phyloP scores from a whole-genome alignment of 2,113 vertebrate species.

The Rallus limicola region DNA sequence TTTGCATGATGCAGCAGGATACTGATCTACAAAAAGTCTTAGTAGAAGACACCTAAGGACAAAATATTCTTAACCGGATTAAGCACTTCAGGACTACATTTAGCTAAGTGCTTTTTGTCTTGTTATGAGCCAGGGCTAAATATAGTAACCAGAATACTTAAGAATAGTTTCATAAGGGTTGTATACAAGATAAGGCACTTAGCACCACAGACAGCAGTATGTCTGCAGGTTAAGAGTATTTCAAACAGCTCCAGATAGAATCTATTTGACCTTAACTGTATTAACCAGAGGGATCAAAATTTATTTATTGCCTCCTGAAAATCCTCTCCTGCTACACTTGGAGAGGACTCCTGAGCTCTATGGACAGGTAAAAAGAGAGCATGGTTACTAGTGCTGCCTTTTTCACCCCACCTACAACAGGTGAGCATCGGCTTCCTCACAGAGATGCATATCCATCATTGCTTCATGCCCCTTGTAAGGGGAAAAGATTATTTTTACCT shows the following conservation, averaged over 20 bases:
- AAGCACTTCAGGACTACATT: slow-evolving; percentile 52
- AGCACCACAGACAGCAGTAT: slow-evolving; percentile 33
- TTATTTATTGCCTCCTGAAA: slow-evolving; percentile 51
- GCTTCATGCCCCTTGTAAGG: background rate
- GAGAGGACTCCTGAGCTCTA: background rate
- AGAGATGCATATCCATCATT: background rate
- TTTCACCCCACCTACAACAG: background rate
- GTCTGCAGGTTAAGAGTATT: slow-evolving; percentile 44
- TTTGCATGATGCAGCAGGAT: slow-evolving; percentile 62
- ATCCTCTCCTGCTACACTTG: background rate
- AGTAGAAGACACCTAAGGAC: slow-evolving; percentile 55
- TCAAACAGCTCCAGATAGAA: slow-evolving; percentile 51
- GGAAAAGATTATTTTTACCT: background rate
- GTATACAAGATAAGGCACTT: slow-evolving; percentile 57
- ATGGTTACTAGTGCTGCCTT: background rate
- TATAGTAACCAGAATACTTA: slow-evolving; percentile 58
- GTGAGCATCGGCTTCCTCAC: background rate
- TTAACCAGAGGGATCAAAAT: slow-evolving; percentile 59
- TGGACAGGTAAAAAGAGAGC: background rate
- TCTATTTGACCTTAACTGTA: slow-evolving; percentile 54
- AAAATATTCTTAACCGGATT: slow-evolving; percentile 69
- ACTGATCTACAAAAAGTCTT: slow-evolving; percentile 28
- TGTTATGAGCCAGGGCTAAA: slow-evolving; percentile 59
- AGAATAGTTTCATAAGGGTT: slow-evolving; percentile 67
- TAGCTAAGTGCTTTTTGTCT: slow-evolving; percentile 66